Base-by-base conservation (phyloP, 1,140 invertebrate genomes). In the Plodia interpunctella region DNA sequence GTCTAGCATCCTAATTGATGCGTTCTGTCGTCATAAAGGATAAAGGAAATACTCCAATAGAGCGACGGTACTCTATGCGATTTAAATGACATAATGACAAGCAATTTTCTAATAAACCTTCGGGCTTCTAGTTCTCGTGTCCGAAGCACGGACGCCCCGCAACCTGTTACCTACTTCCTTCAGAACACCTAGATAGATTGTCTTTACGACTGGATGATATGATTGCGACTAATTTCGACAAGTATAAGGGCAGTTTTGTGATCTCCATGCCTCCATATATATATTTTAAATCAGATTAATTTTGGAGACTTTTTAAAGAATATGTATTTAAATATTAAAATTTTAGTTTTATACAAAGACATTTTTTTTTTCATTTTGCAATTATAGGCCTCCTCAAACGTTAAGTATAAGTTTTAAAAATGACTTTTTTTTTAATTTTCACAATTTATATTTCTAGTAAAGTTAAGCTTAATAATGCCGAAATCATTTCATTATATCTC, bases 41-140 rank as follows among this genome's bases (percentile, higher is more conserved):
- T 89, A 88, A 81, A 89, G 87, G 87, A 89, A 88, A 88, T 88
- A 88, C 83, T 83, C 82, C 80, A 87, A 85, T 87, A 82, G 82
- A 88, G 71, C 85, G 84, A 80, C 87, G 78, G 79, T 76, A 82
- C 80, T 88, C 82, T 88, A 89, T 89, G 87, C 87, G 87, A 89
- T 89, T 89, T 89, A 89, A 89, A 89, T 89, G 87, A 89, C 81
- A 89, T 89, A 88, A 89, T 89, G 87, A 86, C 87, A 82, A 75
- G 83, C 85, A 89, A 89, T 89, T 88, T 89, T 88, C 87, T 89
- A 89, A 89, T 89, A 89, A 89, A 89, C 87, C 85, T 88, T 86
- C 84, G 75, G 82, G 84, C 80, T 83, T 80, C 81, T 77, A 80
- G 80, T 78, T 79, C 78, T 78, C 74, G 76, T 74, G 80, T 74